Conservation (phyloP, 2,888 invertebrate species). For the Scaeva pyrastri region DNA sequence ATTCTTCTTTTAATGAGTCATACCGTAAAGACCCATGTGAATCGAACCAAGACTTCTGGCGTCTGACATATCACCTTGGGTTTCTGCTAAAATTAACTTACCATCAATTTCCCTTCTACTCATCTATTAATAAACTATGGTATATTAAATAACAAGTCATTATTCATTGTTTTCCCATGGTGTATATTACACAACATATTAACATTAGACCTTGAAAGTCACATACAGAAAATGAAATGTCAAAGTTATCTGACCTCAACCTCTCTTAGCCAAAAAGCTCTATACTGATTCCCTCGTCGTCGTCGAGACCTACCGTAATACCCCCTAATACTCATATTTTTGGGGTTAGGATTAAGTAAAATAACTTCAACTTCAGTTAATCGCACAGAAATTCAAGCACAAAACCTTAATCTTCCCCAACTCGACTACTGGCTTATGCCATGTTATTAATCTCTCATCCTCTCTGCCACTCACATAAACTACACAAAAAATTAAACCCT, state of each 20-base stretch:
- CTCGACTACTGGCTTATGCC: neutral
- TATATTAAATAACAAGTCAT: neutral
- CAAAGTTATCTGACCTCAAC: neutral
- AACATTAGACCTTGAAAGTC: neutral
- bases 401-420: constrained; percentile 5
- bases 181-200: neutral
- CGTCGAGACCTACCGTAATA: neutral
- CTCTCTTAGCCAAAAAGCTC: neutral
- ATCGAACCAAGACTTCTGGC: too few relatives aligned
- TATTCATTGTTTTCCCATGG: neutral
- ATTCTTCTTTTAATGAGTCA: too few relatives aligned
- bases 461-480: neutral
- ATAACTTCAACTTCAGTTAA: constrained; percentile 14
- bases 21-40: too few relatives aligned
- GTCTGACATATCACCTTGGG: too few relatives aligned
- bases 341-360: constrained; percentile 4
- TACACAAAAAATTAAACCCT: neutral
- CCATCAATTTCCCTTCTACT: too few relatives aligned
- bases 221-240: neutral
- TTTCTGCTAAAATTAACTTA: too few relatives aligned
- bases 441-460: constrained; percentile 2
- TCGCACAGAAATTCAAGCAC: constrained; percentile 5
- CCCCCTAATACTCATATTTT: constrained; percentile 1
- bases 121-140: too few relatives aligned
- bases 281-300: neutral